Evolutionary conservation across 2,113 vertebrate species (phyloP).

Genomic region (Rhinolophus sinicus): DNA sequence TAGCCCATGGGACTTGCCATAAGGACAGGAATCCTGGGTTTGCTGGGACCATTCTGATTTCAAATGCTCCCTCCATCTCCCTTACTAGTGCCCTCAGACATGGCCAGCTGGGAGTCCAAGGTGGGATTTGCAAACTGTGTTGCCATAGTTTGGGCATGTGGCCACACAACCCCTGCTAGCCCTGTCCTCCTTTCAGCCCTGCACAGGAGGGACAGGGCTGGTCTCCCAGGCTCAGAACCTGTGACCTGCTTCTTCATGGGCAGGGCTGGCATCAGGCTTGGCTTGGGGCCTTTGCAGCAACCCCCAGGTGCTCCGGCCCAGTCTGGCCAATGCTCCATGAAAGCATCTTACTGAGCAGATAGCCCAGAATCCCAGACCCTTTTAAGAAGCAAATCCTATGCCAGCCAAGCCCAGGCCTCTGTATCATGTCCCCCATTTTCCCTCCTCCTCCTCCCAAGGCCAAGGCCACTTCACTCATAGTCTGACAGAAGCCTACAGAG

Average conservation of each 20-base stretch:
- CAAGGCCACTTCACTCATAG: not conserved
- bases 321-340: not conserved
- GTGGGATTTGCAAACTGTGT: not conserved
- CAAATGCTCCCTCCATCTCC: not conserved
- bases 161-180: not conserved
- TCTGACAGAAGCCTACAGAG: not conserved
- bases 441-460: too few relatives aligned
- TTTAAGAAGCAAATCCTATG: not conserved
- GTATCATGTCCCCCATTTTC: not conserved
- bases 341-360: not conserved
- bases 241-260: not conserved
- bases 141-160: not conserved
- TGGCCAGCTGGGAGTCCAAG: not conserved
- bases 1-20: not conserved
- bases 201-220: not conserved
- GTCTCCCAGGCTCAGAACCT: not conserved
- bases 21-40: not conserved
- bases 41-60: not conserved
- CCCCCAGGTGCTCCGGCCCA: not conserved
- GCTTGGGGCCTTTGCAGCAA: not conserved
- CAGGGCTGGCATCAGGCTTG: not conserved
- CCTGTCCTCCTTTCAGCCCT: too few relatives aligned
- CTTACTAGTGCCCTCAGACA: rapidly evolving
- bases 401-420: not conserved
- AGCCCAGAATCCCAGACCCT: not conserved